Base-by-base conservation (phyloP, 2,113 vertebrate genomes). In the Oriolus oriolus region DNA sequence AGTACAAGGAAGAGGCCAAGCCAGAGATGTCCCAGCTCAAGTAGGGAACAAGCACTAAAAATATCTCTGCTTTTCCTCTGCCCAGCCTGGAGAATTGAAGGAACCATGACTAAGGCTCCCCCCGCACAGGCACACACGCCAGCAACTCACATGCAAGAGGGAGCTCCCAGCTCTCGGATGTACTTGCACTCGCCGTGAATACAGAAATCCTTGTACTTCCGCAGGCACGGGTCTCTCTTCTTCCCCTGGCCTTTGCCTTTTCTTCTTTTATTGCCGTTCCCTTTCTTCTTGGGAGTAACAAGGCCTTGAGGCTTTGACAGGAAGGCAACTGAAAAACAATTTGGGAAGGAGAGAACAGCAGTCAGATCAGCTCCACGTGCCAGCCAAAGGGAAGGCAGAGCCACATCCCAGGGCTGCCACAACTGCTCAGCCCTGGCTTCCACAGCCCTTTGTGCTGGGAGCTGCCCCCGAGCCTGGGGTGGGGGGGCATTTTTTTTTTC, bases 111-210 rank as follows among this genome's bases (percentile, higher is more conserved):
- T 88, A 97, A 92, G 18, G 59, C 39, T 81, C 87, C 64, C 78
- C 59, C 15, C 2, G 10, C 33, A 75, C 37, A 81, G 73, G 56
- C 74, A 70, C 74, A 70, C 75, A 79, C 17, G 11, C 56, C 74
- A 59, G 31, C 47, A 94, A 99, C 99, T 99, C 97, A 99, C 99
- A 98, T 98, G 97, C 99, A 99, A 5, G 98, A 98, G 2, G 99
- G 98, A 53, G 90, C 78, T 24, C 95, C 98, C 79, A 99, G 70
- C 71, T 98, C 96, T 97, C 96, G 98, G 86, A 99, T 94, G 74
- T 99, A 99, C 89, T 98, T 98, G 97, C 99, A 99, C 80, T 98
- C 98, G 68, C 99, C 99, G 2, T 99, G 99, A 95, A 99, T 99
- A 95, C 99, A 99, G 97, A 98, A 99, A 95, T 99, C 98, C 92